Evolutionary conservation across 1,140 invertebrate species (phyloP).

Genomic region (Cotesia typhae): DNA sequence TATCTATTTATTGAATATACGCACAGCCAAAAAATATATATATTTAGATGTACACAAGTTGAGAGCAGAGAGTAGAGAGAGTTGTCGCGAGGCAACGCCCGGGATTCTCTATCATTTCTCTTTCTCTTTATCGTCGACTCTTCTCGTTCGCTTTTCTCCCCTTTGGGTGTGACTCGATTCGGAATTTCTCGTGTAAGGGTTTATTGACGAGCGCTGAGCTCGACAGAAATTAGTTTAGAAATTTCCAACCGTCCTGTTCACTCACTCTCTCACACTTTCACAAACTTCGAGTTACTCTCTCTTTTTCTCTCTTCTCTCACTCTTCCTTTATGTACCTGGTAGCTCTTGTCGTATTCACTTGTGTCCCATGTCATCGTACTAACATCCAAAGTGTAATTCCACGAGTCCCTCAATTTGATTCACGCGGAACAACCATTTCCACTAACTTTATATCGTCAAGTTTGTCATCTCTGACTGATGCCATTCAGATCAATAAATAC

Average conservation of each 20-base stretch:
- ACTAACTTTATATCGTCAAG: constrained; percentile 33
- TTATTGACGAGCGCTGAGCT: constrained; percentile 34
- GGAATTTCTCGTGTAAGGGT: constrained; percentile 36
- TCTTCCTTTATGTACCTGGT: constrained; percentile 3
- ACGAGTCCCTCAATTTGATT: constrained; percentile 31
- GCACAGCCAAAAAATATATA: constrained; percentile 13
- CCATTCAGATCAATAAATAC: constrained; percentile 2
- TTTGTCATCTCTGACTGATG: constrained; percentile 22
- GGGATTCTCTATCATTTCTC: not conserved
- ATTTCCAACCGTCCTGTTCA: constrained; percentile 34
- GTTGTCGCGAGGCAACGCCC: constrained; percentile 21
- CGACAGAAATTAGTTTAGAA: constrained; percentile 39
- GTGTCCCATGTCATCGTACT: constrained; percentile 3
- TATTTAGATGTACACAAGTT: no score
- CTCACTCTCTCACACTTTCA: constrained; percentile 1
- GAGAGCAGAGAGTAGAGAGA: not conserved
- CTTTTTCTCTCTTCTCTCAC: not conserved
- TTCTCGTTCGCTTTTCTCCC: not conserved
- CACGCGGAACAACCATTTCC: constrained; percentile 33
- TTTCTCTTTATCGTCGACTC: not conserved
- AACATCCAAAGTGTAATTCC: constrained; percentile 25
- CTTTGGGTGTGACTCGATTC: constrained; percentile 30
- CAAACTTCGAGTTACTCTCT: constrained; percentile 4
- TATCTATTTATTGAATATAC: not conserved
- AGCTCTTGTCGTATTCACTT: not conserved